phyloP scores from a whole-genome alignment of 2,113 vertebrate genomes.

The Eonycteris spelaea region DNA sequence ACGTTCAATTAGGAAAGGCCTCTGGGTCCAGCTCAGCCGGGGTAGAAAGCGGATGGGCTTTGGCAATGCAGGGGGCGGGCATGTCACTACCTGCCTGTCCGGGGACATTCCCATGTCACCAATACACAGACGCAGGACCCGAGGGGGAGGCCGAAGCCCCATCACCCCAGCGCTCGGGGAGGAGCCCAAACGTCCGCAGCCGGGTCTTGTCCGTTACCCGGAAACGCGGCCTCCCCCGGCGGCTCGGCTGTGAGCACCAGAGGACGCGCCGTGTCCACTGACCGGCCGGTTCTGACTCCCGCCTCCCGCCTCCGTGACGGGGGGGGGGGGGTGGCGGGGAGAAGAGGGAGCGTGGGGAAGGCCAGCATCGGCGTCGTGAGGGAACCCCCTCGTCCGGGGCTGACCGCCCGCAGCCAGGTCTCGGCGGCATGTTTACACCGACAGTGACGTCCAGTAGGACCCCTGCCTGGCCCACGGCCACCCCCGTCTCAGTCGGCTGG shows the following conservation, averaged over 20 bases:
- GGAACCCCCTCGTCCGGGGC: background rate
- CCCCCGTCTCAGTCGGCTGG: background rate
- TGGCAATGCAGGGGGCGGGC: background rate
- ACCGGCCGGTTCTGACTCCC: accelerated
- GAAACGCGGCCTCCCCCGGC: accelerated
- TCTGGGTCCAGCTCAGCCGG: background rate
- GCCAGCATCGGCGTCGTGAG: accelerated
- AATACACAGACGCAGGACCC: accelerated
- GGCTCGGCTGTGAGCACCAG: accelerated
- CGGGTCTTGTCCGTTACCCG: background rate
- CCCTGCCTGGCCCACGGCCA: background rate
- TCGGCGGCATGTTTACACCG: background rate
- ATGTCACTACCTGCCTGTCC: accelerated
- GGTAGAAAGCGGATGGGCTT: background rate
- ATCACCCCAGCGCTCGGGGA: accelerated
- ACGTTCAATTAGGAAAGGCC: slow-evolving; percentile 25
- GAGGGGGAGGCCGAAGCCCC: background rate
- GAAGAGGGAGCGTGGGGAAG: too few relatives aligned
- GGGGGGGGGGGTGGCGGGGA: too few relatives aligned
- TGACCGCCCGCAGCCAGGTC: background rate
- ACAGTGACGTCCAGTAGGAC: accelerated
- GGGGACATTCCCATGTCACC: too few relatives aligned
- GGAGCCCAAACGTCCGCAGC: background rate
- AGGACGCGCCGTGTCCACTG: too few relatives aligned
- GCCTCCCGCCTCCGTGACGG: background rate